phyloP scores from a whole-genome alignment of 2,888 invertebrate genomes.

The Cynaeus angustus region DNA sequence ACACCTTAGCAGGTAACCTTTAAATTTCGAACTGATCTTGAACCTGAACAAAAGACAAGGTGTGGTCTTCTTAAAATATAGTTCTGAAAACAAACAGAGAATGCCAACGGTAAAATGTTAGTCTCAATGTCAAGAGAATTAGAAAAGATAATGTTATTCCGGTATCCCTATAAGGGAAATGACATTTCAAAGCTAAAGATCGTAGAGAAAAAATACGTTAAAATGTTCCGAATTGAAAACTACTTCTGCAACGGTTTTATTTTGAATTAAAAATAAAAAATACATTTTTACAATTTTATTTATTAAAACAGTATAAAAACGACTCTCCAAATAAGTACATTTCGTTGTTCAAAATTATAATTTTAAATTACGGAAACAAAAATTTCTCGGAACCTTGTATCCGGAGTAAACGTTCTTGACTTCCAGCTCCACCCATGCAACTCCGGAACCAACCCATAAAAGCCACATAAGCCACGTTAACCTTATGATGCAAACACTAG shows the following conservation, averaged over 20 bases:
- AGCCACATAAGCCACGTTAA: slow-evolving; percentile 40
- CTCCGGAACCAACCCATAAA: slow-evolving; percentile 43
- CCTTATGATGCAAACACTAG: slow-evolving; percentile 56
- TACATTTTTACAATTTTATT: too few relatives aligned
- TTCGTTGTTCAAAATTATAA: neutral
- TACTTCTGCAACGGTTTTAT: too few relatives aligned
- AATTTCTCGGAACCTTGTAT: slow-evolving; percentile 3
- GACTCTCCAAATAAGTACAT: neutral
- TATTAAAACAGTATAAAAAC: too few relatives aligned
- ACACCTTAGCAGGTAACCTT: too few relatives aligned
- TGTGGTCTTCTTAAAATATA: slow-evolving; percentile 39
- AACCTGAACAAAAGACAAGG: slow-evolving; percentile 45
- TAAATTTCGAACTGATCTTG: slow-evolving; percentile 38
- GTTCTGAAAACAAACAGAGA: slow-evolving; percentile 20
- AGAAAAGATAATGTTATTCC: neutral
- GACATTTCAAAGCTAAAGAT: neutral
- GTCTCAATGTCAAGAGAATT: slow-evolving; percentile 7
- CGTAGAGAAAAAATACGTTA: too few relatives aligned
- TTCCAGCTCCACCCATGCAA: slow-evolving; percentile 9
- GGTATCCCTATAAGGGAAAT: neutral
- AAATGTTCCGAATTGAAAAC: too few relatives aligned
- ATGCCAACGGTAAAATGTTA: too few relatives aligned
- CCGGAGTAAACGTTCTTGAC: slow-evolving; percentile 14
- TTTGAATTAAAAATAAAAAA: too few relatives aligned
- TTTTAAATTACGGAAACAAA: neutral